Evolutionary conservation across 1,140 invertebrate species (phyloP).

Genomic region (Drosophila kikkawai): DNA sequence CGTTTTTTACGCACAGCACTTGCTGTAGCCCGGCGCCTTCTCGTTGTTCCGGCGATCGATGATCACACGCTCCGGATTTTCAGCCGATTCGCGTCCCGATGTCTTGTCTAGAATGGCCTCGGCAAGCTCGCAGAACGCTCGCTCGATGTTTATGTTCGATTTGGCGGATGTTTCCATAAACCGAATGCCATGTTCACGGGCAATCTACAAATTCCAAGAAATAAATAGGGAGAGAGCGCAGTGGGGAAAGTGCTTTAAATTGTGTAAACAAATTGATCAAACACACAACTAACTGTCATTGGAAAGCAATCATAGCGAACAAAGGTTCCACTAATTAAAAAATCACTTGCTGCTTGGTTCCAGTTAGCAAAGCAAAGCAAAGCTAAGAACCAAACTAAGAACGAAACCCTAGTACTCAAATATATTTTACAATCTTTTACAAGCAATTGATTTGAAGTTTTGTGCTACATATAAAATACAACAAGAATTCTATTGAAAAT

Average conservation of each 20-base stretch:
- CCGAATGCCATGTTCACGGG: conserved; percentile 98
- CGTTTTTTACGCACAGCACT: conserved; percentile 84
- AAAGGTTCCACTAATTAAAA: not conserved
- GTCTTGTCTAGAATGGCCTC: conserved; percentile 97
- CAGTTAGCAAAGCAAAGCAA: not conserved
- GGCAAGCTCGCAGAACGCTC: conserved; percentile 98
- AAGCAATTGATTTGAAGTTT: too few species aligned
- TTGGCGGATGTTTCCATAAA: conserved; percentile 99
- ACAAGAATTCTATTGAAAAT: too few species aligned
- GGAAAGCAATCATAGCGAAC: conserved; percentile 12
- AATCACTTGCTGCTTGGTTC: too few species aligned
- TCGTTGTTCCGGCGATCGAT: conserved; percentile 87
- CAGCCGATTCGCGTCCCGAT: conserved; percentile 88
- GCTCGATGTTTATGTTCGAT: conserved; percentile 98
- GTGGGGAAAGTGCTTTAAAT: not conserved
- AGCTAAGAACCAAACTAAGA: too few species aligned
- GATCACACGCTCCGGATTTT: conserved; percentile 89
- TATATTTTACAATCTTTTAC: too few species aligned
- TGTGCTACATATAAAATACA: too few species aligned
- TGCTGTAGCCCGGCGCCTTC: conserved; percentile 83
- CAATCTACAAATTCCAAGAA: conserved; percentile 90
- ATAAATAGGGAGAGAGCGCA: not conserved
- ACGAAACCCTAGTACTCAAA: too few species aligned
- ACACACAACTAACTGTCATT: conserved; percentile 8
- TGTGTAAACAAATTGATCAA: conserved; percentile 37